phyloP scores from a whole-genome alignment of 2,797 vertebrate species.

The Trichosurus vulpecula region DNA sequence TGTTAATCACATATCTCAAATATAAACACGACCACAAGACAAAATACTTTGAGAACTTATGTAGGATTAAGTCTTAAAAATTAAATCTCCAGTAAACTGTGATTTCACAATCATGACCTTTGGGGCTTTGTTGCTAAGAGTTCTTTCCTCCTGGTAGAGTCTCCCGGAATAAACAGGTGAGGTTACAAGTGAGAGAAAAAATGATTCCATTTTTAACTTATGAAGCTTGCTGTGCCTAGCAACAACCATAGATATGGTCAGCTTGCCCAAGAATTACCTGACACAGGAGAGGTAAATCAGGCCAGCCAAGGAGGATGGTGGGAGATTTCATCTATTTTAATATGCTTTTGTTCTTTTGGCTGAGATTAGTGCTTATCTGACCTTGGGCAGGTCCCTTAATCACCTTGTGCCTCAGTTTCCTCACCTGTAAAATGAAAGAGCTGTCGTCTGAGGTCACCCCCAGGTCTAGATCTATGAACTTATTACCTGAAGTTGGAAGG shows the following conservation, averaged over 20 bases:
- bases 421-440: neutral
- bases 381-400: neutral
- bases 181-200: neutral
- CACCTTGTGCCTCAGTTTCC: neutral
- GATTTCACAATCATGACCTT: neutral
- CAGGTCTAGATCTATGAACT: neutral
- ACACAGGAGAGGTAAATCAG: neutral
- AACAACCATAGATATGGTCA: neutral
- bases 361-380: neutral
- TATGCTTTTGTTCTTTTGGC: neutral
- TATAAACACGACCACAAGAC: neutral
- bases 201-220: neutral
- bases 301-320: neutral
- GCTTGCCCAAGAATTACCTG: neutral
- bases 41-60: neutral
- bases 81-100: neutral
- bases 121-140: neutral
- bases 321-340: neutral
- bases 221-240: neutral
- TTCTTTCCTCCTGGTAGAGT: neutral
- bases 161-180: neutral
- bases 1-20: neutral
- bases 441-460: neutral
- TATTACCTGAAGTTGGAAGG: neutral
- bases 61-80: neutral